Evolutionary conservation across 2,888 invertebrate genomes (phyloP).

Genomic region (Phortica magna): DNA sequence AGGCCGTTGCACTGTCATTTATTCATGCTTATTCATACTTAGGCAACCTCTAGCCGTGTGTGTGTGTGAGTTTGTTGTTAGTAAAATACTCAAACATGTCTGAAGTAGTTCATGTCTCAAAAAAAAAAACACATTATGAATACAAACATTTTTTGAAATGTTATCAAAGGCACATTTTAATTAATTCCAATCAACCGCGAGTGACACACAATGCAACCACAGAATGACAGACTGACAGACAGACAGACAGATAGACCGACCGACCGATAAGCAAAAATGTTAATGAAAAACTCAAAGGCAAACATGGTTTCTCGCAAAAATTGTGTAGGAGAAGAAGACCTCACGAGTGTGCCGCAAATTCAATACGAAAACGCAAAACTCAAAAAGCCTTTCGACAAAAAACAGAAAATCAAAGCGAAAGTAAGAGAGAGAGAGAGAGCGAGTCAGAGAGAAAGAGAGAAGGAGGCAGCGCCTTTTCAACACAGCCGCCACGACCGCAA

Average conservation of each 20-base stretch:
- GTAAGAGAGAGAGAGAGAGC: conserved; percentile 36
- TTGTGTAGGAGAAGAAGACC: not conserved
- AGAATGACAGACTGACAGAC: not conserved
- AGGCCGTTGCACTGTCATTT: not conserved
- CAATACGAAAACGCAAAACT: conserved; percentile 46
- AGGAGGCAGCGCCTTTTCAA: conserved; percentile 30
- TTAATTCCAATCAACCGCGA: conserved; percentile 52
- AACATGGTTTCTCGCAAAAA: not conserved
- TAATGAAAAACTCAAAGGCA: conserved; percentile 41
- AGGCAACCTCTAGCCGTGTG: not conserved
- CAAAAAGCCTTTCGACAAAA: conserved; percentile 36
- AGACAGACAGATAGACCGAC: conserved; percentile 10
- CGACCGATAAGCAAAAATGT: conserved; percentile 39
- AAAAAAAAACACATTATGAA: not conserved
- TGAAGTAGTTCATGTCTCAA: not conserved
- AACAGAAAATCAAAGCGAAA: conserved; percentile 18
- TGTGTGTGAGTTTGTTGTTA: too few relatives aligned
- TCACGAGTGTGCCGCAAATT: not conserved
- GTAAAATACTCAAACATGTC: not conserved
- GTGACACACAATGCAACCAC: conserved; percentile 18
- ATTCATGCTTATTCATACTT: not conserved
- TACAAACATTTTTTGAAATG: conserved; percentile 48
- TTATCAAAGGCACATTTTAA: conserved; percentile 66
- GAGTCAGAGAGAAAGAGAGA: not conserved
- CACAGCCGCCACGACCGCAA: conserved; percentile 57